Percentiles rank a stretch among this genome's conserved stretches.
Evolutionary conservation across 1,140 invertebrate genomes (phyloP).

Genomic region (Calliopsis andreniformis): DNA sequence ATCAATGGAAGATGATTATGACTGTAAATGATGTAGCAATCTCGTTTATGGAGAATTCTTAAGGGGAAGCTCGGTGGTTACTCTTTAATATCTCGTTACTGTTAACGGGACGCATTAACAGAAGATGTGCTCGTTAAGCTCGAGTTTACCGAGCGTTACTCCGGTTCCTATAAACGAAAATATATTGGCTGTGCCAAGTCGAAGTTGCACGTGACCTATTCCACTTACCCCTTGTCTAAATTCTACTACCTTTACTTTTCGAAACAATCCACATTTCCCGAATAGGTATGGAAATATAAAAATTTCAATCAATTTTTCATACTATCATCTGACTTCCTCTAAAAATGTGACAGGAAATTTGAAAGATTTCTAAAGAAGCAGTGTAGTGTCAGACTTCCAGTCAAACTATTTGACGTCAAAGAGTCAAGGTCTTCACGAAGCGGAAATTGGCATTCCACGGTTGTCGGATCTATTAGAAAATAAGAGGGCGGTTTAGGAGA

Average conservation of each 20-base stretch:
- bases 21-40: not conserved
- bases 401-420: too few species aligned
- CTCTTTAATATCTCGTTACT: not conserved
- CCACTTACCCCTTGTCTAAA: not conserved
- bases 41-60: not conserved
- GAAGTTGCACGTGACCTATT: slow-evolving; percentile 3
- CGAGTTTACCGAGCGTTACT: not conserved
- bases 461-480: slow-evolving; percentile 9
- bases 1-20: too few species aligned
- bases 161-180: slow-evolving; percentile 9
- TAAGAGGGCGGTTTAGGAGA: not conserved
- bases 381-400: too few species aligned
- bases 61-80: not conserved
- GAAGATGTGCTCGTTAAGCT: slow-evolving; percentile 15
- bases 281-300: not conserved
- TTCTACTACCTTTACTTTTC: not conserved
- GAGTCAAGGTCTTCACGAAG: not conserved
- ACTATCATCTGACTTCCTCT: not conserved
- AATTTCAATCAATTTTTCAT: not conserved
- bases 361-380: too few species aligned
- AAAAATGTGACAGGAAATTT: too few species aligned
- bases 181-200: not conserved
- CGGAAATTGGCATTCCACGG: slow-evolving; percentile 9
- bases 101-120: not conserved
- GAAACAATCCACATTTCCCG: not conserved